Conservation (phyloP, 2,888 invertebrate genomes). For the Eristalinus sepulchralis region DNA sequence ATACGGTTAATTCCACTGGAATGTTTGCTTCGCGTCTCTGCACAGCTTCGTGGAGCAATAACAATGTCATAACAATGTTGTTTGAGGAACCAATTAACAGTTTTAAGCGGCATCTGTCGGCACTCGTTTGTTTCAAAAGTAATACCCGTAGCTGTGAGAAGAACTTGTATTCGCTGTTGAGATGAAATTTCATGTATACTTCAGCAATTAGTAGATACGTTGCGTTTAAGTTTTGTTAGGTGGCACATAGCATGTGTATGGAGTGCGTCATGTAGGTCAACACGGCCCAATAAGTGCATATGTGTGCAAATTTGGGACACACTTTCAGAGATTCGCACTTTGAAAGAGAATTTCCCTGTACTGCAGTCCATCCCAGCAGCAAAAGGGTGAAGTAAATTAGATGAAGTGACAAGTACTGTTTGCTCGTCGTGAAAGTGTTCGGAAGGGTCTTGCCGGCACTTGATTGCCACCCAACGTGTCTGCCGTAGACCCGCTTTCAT, state of each 20-base stretch:
- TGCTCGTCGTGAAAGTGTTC: not conserved
- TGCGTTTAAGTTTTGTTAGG: not conserved
- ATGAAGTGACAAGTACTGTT: not conserved
- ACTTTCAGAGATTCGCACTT: not conserved
- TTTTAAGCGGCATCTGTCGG: constrained; percentile 46
- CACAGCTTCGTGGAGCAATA: constrained; percentile 9
- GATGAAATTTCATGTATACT: not conserved
- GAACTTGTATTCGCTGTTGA: not conserved
- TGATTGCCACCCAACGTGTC: not conserved
- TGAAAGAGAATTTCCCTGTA: not conserved
- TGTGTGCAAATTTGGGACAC: not conserved
- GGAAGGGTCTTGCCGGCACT: not conserved
- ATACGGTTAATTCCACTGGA: not conserved
- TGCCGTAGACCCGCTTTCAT: not conserved
- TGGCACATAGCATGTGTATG: not conserved
- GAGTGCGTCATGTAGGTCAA: not conserved
- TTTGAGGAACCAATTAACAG: constrained; percentile 59
- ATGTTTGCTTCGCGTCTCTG: not conserved
- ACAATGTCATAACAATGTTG: constrained; percentile 43
- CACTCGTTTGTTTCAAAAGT: not conserved
- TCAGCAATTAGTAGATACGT: not conserved
- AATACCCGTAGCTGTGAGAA: not conserved
- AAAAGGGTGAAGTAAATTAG: not conserved
- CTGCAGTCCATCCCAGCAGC: not conserved
- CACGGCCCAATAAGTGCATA: not conserved